Base-by-base conservation (phyloP, 2,888 invertebrate genomes). In the Torymus texanus region DNA sequence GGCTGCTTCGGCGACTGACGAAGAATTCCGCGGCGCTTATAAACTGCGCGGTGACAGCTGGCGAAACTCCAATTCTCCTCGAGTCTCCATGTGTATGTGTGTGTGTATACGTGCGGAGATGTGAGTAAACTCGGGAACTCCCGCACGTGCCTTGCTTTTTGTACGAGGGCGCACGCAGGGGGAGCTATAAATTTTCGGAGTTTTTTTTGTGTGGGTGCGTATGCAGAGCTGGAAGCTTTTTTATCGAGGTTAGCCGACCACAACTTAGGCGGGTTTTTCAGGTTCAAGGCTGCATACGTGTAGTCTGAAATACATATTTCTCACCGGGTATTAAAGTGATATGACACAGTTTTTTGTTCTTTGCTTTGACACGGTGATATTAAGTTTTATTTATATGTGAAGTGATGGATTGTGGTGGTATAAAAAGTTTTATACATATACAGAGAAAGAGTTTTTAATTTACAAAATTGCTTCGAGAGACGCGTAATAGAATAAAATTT, bases 31-130 rank as follows among this genome's bases (percentile, higher is more conserved):
- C n/a, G 62, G 10, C 41, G 53, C 18, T 24, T 71, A 59, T 29
- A 29, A 79, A 70, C 70, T 41, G 41, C 41, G 41, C 75, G 51
- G 58, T 63, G 76, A 73, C 73, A 70, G 76, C 76, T 80, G 80
- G 80, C 76, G 14, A 71, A 73, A 65, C 51, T 68, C 73, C 80
- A 77, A 77, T 61, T 67, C 41, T 16, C 29, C 41, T 55, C 16
- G 68, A 24, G 18, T 1, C 11, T 21, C 21, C 59, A 41, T 18
- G 16, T 61, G 56, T 18, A n/a, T n/a, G 56, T 8, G 13, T 51
- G 14, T 51, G 14, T n/a, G 24, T 14, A 29, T 56, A 14, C 16
- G 18, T 4, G 14, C 55, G 50, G 3, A 14, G 53, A 41, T 18
- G 50, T 53, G 3, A n/a, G 56, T 56, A 41, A 41, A 41, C 41